These are phyloP conservation scores for Leistus spinibarbis DNA, from an alignment of 2,888 invertebrate species.

Conservation along the genomic window DNA sequence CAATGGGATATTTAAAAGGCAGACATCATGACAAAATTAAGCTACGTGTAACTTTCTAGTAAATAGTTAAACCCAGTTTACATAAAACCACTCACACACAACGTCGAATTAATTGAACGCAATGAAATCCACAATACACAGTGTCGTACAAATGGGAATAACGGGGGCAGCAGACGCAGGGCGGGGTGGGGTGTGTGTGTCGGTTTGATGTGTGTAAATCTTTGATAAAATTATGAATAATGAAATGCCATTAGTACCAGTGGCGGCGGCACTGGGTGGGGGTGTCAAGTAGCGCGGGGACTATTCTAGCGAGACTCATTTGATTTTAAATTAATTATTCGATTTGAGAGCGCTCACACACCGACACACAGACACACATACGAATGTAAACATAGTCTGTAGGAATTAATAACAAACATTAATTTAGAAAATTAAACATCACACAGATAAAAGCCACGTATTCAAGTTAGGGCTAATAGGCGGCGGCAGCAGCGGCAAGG, in stretches of 20 bases:
- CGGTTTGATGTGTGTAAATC: conserved; percentile 21
- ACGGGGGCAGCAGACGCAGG: neutral
- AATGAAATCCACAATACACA: neutral
- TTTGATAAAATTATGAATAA: conserved; percentile 36
- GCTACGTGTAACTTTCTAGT: neutral
- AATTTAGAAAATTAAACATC: conserved; percentile 40
- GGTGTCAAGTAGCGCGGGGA: neutral
- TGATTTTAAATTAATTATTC: conserved; percentile 39
- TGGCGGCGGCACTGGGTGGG: conserved; percentile 8
- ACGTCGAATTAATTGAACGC: neutral
- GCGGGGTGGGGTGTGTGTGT: neutral
- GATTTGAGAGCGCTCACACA: conserved; percentile 28
- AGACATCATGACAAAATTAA: neutral
- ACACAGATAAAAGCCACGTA: conserved; percentile 31
- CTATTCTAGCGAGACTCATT: conserved; percentile 29
- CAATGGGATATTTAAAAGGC: too few species aligned
- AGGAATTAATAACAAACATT: conserved; percentile 40
- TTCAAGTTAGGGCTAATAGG: conserved; percentile 33
- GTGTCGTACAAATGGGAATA: neutral
- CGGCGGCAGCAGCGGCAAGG: neutral
- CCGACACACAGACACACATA: conserved; percentile 6
- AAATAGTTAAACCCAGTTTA: neutral
- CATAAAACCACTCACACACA: neutral
- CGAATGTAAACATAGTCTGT: conserved; percentile 29
- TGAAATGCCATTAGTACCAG: conserved; percentile 30